Percentiles rank a stretch among this genome's conserved stretches.
Evolutionary conservation across 1,140 invertebrate species (phyloP).

Genomic region (Heliconius eleuchia): DNA sequence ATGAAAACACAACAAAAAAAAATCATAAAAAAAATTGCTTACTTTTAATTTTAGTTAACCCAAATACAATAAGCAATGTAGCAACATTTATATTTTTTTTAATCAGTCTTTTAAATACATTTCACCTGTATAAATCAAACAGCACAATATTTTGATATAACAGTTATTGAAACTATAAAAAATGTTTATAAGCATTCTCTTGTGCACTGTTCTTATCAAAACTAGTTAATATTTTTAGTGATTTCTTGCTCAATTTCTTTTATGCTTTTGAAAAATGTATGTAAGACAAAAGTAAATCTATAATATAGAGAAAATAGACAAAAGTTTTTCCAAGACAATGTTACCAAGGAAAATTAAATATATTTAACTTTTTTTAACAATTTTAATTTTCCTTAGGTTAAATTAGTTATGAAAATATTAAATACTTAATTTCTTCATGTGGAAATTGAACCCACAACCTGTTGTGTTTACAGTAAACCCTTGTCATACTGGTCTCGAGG

Average conservation of each 20-base stretch:
- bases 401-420: too few species aligned
- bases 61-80: not conserved
- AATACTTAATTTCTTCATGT: too few species aligned
- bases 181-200: slow-evolving; percentile 17
- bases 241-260: not conserved
- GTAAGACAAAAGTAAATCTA: not conserved
- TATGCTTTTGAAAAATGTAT: not conserved
- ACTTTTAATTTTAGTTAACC: not conserved
- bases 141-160: not conserved
- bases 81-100: not conserved
- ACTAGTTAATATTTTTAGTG: not conserved
- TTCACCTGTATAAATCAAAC: not conserved
- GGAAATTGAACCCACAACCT: too few species aligned
- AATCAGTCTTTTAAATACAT: not conserved
- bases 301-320: not conserved
- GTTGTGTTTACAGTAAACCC: too few species aligned
- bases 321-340: too few species aligned
- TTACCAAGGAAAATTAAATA: too few species aligned
- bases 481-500: too few species aligned
- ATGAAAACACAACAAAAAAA: not conserved
- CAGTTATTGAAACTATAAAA: slow-evolving; percentile 18
- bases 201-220: slow-evolving; percentile 8
- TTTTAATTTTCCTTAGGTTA: too few species aligned
- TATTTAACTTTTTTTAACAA: too few species aligned
- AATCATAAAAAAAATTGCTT: not conserved